Base-by-base conservation (phyloP, 2,113 vertebrate genomes). In the Oncorhynchus mykiss region DNA sequence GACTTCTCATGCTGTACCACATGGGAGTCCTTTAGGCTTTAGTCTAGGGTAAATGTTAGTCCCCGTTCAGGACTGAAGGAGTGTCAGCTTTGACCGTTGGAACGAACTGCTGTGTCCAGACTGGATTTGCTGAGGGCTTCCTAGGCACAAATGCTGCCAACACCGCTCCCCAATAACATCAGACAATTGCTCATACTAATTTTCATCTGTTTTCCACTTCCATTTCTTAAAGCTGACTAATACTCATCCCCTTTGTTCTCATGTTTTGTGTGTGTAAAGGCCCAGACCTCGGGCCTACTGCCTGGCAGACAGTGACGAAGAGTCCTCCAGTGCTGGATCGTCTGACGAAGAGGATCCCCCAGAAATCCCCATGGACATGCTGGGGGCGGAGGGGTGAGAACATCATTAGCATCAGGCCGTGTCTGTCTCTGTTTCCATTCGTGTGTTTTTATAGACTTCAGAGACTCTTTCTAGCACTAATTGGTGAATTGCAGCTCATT, bases 261-360 rank as follows among this genome's bases (percentile, higher is more conserved):
- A 13, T 71, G 60, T 74, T 14, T 51, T 29, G 24, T 75, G 54
- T 83, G 45, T 84, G 72, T 88, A 73, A 83, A 94, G 93, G 79
- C 7, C 80, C 93, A 99, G 97, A 91, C 97, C 95, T 45, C 92
- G 97, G 83, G 95, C 94, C 0, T 98, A 97, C 88, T 99, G 95
- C 75, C 94, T 99, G 78, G 98, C 98, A 0, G 97, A 99, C 93
- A 99, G 98, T 0, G 98, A 99, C 59, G 97, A 99, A 85, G 98
- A 99, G 77, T 99, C 98, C 0, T 99, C 98, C 75, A 99, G 98
- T 2, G 98, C 98, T 0, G 98, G 98, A 51, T 99, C 98, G 45
- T 99, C 98, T 0, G 97, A 99, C 24, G 98, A 99, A 76, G 98
- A 99, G 0, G 97, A 99, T 74, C 91, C 95, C 48, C 93, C 95